phyloP scores from a whole-genome alignment of 64 coral and sea anemone genomes.

The Orbicella faveolata region DNA sequence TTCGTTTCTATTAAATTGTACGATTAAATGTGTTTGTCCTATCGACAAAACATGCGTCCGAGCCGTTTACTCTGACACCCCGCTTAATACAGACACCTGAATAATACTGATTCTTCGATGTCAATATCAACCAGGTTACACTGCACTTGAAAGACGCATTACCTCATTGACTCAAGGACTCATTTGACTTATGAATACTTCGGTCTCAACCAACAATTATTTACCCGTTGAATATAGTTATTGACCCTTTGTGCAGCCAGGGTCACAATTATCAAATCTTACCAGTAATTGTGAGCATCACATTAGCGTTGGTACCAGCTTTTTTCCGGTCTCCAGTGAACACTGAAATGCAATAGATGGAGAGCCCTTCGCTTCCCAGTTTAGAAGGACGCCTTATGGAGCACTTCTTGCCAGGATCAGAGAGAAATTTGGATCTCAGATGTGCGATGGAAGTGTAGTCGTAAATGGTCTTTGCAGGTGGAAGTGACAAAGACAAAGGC shows the following conservation, averaged over 20 bases:
- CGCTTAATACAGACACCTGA: too few species aligned
- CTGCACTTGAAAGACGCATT: too few species aligned
- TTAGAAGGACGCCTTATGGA: constrained; percentile 7
- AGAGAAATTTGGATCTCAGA: constrained; percentile 36
- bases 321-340: constrained; percentile 59
- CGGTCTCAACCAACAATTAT: neutral
- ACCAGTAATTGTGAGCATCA: constrained; percentile 70
- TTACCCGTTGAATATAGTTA: neutral
- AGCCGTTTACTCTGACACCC: too few species aligned
- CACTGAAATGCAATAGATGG: constrained; percentile 47
- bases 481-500: constrained; percentile 44
- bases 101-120: neutral
- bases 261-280: neutral
- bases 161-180: too few species aligned
- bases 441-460: constrained; percentile 64
- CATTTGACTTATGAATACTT: too few species aligned
- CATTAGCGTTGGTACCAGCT: constrained; percentile 64
- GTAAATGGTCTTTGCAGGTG: constrained; percentile 51
- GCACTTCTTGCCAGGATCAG: neutral
- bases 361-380: constrained; percentile 6
- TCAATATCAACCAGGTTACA: neutral
- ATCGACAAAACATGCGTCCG: too few species aligned
- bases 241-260: neutral
- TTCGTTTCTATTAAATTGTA: too few species aligned
- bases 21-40: too few species aligned